Evolutionary conservation across 2,797 vertebrate genomes (phyloP).

Genomic region (Takifugu ocellatus): DNA sequence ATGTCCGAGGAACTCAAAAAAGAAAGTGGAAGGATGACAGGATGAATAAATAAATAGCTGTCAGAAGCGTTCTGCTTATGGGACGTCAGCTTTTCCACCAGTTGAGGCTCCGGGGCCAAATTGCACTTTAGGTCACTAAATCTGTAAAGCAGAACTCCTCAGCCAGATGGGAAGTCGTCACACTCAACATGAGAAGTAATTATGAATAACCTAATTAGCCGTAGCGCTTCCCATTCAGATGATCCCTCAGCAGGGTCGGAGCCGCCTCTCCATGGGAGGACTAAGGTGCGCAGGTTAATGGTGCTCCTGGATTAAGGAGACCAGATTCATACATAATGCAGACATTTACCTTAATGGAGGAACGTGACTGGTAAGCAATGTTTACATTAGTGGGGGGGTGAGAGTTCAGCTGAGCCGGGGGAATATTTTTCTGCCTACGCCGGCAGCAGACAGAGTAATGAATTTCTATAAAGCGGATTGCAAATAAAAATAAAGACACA

Average conservation of each 20-base stretch:
- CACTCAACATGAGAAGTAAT: slow-evolving; percentile 15
- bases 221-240: slow-evolving; percentile 38
- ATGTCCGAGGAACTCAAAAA: slow-evolving; percentile 31
- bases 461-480: slow-evolving; percentile 69
- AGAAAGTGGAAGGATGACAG: slow-evolving; percentile 12
- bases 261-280: slow-evolving; percentile 17
- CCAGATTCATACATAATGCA: slow-evolving; percentile 61
- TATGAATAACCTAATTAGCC: slow-evolving; percentile 32
- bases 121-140: slow-evolving; percentile 51
- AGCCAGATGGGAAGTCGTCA: slow-evolving; percentile 11
- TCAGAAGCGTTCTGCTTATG: slow-evolving; percentile 66
- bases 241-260: slow-evolving; percentile 41
- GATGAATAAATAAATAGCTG: slow-evolving; percentile 74
- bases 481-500: slow-evolving; percentile 75
- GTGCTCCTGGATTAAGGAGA: slow-evolving; percentile 57
- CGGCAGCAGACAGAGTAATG: slow-evolving; percentile 66
- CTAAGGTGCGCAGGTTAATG: slow-evolving; percentile 52
- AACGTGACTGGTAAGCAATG: slow-evolving; percentile 64
- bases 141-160: slow-evolving; percentile 13
- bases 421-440: slow-evolving; percentile 70
- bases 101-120: slow-evolving; percentile 23
- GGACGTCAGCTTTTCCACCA: slow-evolving; percentile 48
- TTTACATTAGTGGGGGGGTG: slow-evolving; percentile 74
- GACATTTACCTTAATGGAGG: slow-evolving; percentile 68
- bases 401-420: slow-evolving; percentile 61